phyloP scores from a whole-genome alignment of 2,888 invertebrate genomes.

The Sminthurides aquaticus region DNA sequence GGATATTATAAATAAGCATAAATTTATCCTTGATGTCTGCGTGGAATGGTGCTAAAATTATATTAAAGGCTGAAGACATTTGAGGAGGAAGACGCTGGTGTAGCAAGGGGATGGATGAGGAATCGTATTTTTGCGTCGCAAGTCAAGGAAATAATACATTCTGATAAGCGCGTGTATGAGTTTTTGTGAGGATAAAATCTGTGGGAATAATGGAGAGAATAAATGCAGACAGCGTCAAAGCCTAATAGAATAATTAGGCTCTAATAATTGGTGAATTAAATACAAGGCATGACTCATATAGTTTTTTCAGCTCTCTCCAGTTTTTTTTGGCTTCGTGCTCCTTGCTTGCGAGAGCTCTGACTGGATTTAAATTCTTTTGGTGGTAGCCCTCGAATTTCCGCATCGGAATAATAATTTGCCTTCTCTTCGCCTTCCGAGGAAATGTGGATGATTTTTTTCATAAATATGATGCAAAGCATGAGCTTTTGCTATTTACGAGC shows the following conservation, averaged over 20 bases:
- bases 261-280: conserved; percentile 27
- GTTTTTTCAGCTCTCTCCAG: conserved; percentile 1
- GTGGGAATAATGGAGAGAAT: conserved; percentile 18
- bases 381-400: not conserved
- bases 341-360: not conserved
- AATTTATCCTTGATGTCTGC: not conserved
- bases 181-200: not conserved
- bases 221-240: conserved; percentile 19
- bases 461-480: too few relatives aligned
- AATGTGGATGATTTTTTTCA: too few relatives aligned
- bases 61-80: not conserved
- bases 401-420: not conserved
- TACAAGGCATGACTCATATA: conserved; percentile 23
- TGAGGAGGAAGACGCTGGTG: too few relatives aligned
- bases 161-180: not conserved
- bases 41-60: not conserved
- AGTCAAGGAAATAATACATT: not conserved
- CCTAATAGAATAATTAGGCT: conserved; percentile 30
- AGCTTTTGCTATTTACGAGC: too few relatives aligned
- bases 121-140: not conserved
- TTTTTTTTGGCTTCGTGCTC: not conserved
- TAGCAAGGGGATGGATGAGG: not conserved
- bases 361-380: not conserved
- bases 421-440: too few relatives aligned
- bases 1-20: too few relatives aligned